Percentiles rank a stretch among this genome's conserved stretches.
Conservation (phyloP, 2,888 invertebrate species). For the Ametastegia equiseti region DNA sequence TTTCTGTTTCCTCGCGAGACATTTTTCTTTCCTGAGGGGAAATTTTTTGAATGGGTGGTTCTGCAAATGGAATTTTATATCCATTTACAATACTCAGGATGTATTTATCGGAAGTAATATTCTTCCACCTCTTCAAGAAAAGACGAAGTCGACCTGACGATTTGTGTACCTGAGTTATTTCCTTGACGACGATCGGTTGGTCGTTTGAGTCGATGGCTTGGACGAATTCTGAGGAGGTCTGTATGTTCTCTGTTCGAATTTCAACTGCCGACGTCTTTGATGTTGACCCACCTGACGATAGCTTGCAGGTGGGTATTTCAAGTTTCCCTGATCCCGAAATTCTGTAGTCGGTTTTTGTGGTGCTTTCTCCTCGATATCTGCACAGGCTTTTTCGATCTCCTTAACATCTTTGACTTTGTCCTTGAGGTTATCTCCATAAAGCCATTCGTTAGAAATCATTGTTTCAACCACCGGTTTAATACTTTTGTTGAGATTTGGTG, state of each 20-base stretch:
- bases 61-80: conserved; percentile 48
- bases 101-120: not conserved
- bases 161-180: not conserved
- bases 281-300: conserved; percentile 50
- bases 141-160: not conserved
- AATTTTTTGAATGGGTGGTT: not conserved
- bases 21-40: conserved; percentile 14
- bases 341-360: conserved; percentile 15
- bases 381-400: conserved; percentile 53
- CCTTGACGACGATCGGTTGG: not conserved
- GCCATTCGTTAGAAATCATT: conserved; percentile 46
- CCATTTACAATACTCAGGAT: conserved; percentile 43
- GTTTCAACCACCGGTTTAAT: conserved; percentile 30
- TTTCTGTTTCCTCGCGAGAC: not conserved
- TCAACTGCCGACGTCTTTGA: conserved; percentile 46
- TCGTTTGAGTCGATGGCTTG: not conserved
- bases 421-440: conserved; percentile 52
- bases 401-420: conserved; percentile 55
- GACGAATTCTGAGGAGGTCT: not conserved
- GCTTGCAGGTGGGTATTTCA: conserved; percentile 49
- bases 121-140: not conserved
- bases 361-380: conserved; percentile 50
- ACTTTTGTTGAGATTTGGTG: conserved; percentile 34
- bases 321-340: conserved; percentile 51
- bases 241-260: conserved; percentile 46